Base-by-base conservation (phyloP, 1,140 invertebrate species). In the Brachystomella parvula region DNA sequence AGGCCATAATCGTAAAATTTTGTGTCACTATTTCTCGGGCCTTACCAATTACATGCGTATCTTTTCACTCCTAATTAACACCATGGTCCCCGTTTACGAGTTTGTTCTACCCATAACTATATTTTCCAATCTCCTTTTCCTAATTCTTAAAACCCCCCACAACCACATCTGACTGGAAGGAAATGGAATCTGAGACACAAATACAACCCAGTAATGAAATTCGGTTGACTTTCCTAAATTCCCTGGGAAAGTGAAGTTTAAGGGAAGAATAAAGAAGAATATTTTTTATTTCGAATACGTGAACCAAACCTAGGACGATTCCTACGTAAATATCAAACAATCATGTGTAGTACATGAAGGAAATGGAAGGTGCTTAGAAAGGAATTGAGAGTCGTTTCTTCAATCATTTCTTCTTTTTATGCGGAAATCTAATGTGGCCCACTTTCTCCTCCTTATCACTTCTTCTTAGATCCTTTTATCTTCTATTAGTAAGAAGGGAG, bases 1-100 rank as follows among this genome's bases (percentile, higher is more conserved):
- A 19, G n/a, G 26, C 60, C 58, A 62, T 66, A 59, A 66, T 53
- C 65, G 65, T 66, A 61, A 66, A 66, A 66, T 66, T 66, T 66
- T 61, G 65, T 66, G 65, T 56, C 44, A 15, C 65, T 39, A 28
- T 53, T 49, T 59, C 24, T 12, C 21, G 19, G 19, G 35, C 6
- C 35, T n/a, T 39, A 39, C 19, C 35, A 59, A 65, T 65, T 65
- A 63, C 39, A 39, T 39, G 35, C 19, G 35, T 57, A n/a, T 64
- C 47, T 64, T 30, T 33, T 39, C 29, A 28, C 29, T 59, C 2
- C 57, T 64, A 56, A 64, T 56, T 64, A 56, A 39, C 47, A 64
- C 30, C 57, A 49, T 26, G 28, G 29, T 35, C 47, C 35, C 49
- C 63, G 35, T 64, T 56, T 60, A 31, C 6, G 19, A 9, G 35